phyloP scores from a whole-genome alignment of 2,888 invertebrate species.

The Bursaphelenchus okinawaensis region DNA sequence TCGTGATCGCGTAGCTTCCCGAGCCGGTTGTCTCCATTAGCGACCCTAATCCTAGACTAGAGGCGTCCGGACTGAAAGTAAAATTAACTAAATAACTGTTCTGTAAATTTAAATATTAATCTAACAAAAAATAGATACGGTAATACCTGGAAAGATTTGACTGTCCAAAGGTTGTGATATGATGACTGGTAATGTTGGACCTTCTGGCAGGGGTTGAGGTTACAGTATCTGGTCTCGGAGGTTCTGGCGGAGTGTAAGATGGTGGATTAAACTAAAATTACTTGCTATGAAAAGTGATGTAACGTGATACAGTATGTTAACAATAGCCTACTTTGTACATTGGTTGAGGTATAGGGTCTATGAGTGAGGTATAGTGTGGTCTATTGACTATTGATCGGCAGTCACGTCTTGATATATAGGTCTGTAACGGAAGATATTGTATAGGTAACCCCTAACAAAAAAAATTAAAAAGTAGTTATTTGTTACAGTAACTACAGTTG shows the following conservation, averaged over 20 bases:
- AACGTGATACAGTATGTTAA: neutral
- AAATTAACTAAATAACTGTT: neutral
- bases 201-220: neutral
- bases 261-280: constrained; percentile 36
- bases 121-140: neutral
- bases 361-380: neutral
- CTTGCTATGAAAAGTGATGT: no score
- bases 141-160: constrained; percentile 14
- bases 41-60: constrained; percentile 27
- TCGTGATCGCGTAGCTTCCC: constrained; percentile 39
- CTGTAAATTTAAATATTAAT: constrained; percentile 2
- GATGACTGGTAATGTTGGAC: neutral
- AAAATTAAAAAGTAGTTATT: neutral
- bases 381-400: neutral
- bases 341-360: neutral
- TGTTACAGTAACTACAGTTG: no score
- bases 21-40: constrained; percentile 41
- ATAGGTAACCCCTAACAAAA: neutral
- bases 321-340: neutral
- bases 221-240: constrained; percentile 17
- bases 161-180: constrained; percentile 3
- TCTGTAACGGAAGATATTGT: neutral
- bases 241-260: constrained; percentile 39
- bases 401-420: constrained; percentile 6
- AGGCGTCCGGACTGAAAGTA: constrained; percentile 24